phyloP scores from a whole-genome alignment of 2,888 invertebrate genomes.

The Oscheius onirici region DNA sequence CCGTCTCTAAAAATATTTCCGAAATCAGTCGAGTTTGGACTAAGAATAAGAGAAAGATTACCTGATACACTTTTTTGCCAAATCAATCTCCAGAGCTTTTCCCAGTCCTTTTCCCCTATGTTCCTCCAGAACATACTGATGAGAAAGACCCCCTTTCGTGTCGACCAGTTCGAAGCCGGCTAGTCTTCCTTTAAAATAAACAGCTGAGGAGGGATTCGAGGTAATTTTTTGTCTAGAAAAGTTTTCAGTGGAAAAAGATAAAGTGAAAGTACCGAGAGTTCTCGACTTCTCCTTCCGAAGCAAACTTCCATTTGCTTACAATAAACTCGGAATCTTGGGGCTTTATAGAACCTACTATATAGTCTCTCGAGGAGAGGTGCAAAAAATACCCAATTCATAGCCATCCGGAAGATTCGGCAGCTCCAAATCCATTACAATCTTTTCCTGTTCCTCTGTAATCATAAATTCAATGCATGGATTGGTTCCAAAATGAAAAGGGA shows the following conservation, averaged over 20 bases:
- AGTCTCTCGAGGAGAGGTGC: background rate
- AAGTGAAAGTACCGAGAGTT: background rate
- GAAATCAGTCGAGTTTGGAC: background rate
- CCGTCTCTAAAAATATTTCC: constrained; percentile 6
- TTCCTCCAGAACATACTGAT: constrained; percentile 11
- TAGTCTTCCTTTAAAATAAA: background rate
- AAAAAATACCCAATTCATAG: constrained; percentile 6
- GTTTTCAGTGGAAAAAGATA: background rate
- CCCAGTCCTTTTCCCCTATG: constrained; percentile 7
- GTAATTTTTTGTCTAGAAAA: background rate
- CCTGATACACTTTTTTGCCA: background rate
- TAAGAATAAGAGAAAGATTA: background rate
- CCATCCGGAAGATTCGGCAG: background rate
- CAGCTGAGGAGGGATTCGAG: background rate
- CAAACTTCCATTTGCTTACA: background rate
- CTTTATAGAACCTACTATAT: background rate
- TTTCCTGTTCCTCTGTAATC: background rate
- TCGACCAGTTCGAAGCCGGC: constrained; percentile 6
- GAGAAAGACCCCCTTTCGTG: background rate
- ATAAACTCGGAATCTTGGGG: background rate
- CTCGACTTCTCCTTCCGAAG: constrained; percentile 4
- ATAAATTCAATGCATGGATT: constrained; percentile 10
- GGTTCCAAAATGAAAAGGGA: background rate
- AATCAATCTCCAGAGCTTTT: background rate
- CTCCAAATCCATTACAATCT: background rate